Evolutionary conservation across 2,113 vertebrate genomes (phyloP), one percentile per base, ranked within the genome.

Genomic region (Gnathonemus echidnorhynchus): DNA sequence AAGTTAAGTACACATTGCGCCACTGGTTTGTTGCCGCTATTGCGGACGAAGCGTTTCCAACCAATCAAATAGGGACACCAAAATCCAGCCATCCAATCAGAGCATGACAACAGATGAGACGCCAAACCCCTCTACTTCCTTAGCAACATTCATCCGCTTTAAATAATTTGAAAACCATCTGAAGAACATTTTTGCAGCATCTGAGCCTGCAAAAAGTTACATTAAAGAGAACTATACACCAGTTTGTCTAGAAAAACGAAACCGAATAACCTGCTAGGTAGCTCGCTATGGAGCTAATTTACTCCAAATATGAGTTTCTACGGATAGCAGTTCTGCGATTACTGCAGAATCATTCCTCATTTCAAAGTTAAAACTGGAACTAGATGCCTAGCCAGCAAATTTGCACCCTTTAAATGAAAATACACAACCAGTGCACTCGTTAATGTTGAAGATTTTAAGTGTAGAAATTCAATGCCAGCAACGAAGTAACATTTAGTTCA

Each of bases 71-170:
- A 24, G 70, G 85, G 95, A 94, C 95, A 96, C 93, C 94, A 93
- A 95, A 94, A 95, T 93, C 94, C 93, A 88, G n/a, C 35, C 27
- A 93, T 66, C 96, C 94, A 97, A 96, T 97, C 91, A 94, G 86
- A 93, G 90, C 88, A 91, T 95, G 96, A 96, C 96, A 97, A 94
- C 95, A 92, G 91, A 35, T 84, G 45, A 91, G 90, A 46, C 46
- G 91, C 88, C 91, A 94, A 93, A 58, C 94, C 95, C 91, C 90
- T 93, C 24, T 92, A 93, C 94, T 94, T 95, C 92, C 90, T 88
- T 35, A 52, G 88, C 92, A 91, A 88, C 91, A 10, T 46, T 90
- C 89, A 27, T 83, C 62, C 66, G 56, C 13, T 83, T 87, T 11
- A 89, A 56, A 53, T 85, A 45, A 42, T 83, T 83, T 10, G 42